Evolutionary conservation across 2,113 vertebrate species (phyloP).

Genomic region (Gymnarchus niloticus): DNA sequence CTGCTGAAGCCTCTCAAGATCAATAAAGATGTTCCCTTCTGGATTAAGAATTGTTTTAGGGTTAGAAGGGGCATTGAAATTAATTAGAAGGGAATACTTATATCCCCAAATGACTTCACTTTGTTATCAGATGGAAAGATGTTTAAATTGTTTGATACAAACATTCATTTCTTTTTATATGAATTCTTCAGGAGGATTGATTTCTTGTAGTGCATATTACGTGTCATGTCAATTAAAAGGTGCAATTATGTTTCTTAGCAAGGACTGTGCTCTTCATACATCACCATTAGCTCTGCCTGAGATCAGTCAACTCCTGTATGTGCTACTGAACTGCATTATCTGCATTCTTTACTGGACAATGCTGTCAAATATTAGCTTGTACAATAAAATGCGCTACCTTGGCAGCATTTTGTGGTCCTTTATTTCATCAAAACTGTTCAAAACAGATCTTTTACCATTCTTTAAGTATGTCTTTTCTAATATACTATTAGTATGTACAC

Average conservation of each 20-base stretch:
- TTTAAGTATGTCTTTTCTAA: not conserved
- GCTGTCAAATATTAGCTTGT: not conserved
- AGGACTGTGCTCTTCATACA: not conserved
- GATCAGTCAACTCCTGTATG: not conserved
- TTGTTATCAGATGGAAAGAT: slow-evolving; percentile 38
- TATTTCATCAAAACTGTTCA: not conserved
- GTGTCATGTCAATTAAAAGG: slow-evolving; percentile 46
- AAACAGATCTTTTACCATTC: not conserved
- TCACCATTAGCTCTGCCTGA: not conserved
- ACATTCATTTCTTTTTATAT: slow-evolving; percentile 31
- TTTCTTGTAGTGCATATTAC: slow-evolving; percentile 33
- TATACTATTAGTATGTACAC: not conserved
- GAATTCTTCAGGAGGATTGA: slow-evolving; percentile 30
- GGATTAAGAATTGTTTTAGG: slow-evolving; percentile 78
- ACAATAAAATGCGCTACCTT: no score
- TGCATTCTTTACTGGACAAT: not conserved
- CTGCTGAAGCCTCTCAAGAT: slow-evolving; percentile 75
- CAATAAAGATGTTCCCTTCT: slow-evolving; percentile 92
- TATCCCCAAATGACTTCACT: slow-evolving; percentile 57
- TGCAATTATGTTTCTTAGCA: slow-evolving; percentile 34
- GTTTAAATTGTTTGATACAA: slow-evolving; percentile 38
- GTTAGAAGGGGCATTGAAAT: slow-evolving; percentile 81
- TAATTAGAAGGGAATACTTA: slow-evolving; percentile 85
- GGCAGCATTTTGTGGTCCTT: not conserved
- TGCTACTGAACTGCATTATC: not conserved